phyloP scores from a whole-genome alignment of 2,113 vertebrate genomes.

The Gavialis gangeticus region DNA sequence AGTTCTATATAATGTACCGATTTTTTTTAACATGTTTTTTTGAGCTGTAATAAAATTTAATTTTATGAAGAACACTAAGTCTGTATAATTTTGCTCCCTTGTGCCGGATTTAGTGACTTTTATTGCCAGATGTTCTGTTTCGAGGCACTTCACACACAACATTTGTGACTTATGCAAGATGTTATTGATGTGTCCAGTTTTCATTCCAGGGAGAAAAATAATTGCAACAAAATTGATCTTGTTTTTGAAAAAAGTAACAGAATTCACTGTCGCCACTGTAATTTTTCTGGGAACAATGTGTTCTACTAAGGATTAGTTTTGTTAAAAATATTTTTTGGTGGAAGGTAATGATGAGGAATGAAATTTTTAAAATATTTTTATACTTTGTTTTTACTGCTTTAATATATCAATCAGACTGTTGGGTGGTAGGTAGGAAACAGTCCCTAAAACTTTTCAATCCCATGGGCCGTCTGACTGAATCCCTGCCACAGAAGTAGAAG shows the following conservation, averaged over 20 bases:
- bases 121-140: neutral
- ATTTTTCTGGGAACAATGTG: neutral
- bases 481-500: neutral
- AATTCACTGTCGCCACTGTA: neutral
- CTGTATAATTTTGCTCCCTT: neutral
- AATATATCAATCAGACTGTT: neutral
- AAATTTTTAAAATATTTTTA: neutral
- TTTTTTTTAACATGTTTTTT: neutral
- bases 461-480: fast-evolving
- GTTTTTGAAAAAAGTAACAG: neutral
- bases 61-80: neutral
- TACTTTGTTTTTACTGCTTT: neutral
- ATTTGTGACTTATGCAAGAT: neutral
- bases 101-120: neutral
- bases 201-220: neutral
- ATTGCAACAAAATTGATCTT: neutral
- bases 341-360: neutral
- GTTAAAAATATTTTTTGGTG: constrained; percentile 20
- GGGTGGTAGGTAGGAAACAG: neutral
- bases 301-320: neutral
- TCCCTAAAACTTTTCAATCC: neutral
- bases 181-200: neutral
- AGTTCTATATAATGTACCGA: fast-evolving
- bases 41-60: neutral
- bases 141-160: neutral